These are phyloP conservation scores for Cladorhizidae sp. DNA, from an alignment of 37 sponge, comb jelly and placozoan species.

Conservation along the genomic window DNA sequence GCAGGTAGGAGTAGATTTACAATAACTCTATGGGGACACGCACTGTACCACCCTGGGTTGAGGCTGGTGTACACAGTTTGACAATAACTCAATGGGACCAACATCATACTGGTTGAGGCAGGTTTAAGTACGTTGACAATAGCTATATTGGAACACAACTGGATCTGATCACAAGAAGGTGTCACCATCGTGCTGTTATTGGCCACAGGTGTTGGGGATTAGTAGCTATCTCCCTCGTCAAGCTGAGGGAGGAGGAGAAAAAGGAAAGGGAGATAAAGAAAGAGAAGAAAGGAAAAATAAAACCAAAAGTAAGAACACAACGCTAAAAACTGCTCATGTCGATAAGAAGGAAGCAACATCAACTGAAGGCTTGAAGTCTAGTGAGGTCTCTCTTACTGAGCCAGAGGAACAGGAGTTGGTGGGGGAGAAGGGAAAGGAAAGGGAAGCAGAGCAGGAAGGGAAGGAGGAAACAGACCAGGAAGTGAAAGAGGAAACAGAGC, in stretches of 20 bases:
- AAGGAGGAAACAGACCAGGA: not conserved
- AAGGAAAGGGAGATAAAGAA: no score
- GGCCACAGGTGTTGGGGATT: constrained; percentile 42
- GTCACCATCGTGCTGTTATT: not conserved
- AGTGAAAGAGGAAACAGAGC: not conserved
- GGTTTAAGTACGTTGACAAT: no score
- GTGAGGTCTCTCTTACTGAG: not conserved
- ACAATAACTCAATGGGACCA: no score
- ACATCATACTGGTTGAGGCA: no score
- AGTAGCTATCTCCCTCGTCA: constrained; percentile 11
- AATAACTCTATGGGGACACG: no score
- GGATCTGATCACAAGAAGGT: no score
- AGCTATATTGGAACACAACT: no score
- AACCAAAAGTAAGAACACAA: not conserved
- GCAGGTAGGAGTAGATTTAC: no score
- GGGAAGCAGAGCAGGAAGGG: not conserved
- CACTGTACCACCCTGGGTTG: no score
- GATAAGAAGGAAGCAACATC: not conserved
- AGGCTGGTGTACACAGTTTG: no score
- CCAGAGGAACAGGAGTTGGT: no score
- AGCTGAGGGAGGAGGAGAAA: not conserved
- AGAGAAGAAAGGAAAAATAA: not conserved
- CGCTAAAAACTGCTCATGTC: not conserved
- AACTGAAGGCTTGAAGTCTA: not conserved
- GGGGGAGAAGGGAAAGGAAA: constrained; percentile 1